A percentile compares a stretch with the other conserved stretches of the same genome.
Conservation (phyloP, 2,797 vertebrate genomes). For the Lates japonicus region DNA sequence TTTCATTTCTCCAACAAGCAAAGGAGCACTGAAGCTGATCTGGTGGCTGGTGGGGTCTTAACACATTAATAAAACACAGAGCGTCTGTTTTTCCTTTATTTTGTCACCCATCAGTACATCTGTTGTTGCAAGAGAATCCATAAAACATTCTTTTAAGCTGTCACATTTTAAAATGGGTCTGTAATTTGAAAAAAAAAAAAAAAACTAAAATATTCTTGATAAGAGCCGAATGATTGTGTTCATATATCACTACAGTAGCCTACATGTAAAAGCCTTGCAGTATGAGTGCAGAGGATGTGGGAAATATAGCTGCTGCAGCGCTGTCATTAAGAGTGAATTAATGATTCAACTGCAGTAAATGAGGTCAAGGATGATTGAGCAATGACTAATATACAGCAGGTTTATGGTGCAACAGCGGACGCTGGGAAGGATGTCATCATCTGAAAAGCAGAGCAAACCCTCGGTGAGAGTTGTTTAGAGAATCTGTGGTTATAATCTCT, state of each 20-base stretch:
- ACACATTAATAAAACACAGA: not conserved
- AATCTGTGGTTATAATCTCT: not conserved
- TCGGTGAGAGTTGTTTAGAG: not conserved
- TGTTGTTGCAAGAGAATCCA: not conserved
- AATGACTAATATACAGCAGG: conserved; percentile 11
- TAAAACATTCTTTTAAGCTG: not conserved
- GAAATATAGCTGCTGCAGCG: conserved; percentile 10
- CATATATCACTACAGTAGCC: not conserved
- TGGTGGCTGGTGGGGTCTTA: not conserved
- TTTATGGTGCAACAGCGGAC: conserved; percentile 23
- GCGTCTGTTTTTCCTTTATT: not conserved
- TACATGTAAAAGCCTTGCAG: not conserved
- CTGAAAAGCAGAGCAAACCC: not conserved
- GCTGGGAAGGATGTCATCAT: conserved; percentile 15
- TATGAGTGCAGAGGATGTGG: not conserved
- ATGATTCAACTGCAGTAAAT: conserved; percentile 32
- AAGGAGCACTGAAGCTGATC: not conserved
- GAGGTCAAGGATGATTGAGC: conserved; percentile 12
- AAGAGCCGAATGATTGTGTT: not conserved
- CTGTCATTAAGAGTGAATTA: conserved; percentile 21
- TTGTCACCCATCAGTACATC: not conserved
- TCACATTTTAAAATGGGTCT: not conserved
- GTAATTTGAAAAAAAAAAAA: not conserved
- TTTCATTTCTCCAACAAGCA: not conserved
- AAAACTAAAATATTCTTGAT: not conserved